A percentile compares a stretch with the other conserved stretches of the same genome.
Conservation (phyloP, 2,797 vertebrate species). For the Galagoides demidoff region DNA sequence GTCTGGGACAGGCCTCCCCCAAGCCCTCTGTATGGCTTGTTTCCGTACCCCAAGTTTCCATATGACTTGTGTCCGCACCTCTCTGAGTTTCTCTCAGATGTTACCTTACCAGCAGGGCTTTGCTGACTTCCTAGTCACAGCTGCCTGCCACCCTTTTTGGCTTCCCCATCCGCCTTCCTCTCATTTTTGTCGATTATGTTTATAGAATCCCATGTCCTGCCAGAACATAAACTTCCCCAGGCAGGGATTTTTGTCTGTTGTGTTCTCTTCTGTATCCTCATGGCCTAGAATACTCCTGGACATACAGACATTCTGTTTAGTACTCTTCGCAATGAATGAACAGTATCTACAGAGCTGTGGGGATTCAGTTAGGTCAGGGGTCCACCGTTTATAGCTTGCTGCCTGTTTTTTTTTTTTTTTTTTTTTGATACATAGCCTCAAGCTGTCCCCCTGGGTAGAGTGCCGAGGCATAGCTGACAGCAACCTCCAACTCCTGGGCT, state of each 20-base stretch:
- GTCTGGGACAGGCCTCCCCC: background rate
- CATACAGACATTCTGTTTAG: background rate
- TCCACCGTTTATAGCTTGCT: background rate
- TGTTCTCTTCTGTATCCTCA: background rate
- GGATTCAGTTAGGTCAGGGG: background rate
- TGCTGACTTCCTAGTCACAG: background rate
- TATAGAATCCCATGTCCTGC: background rate
- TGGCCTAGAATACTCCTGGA: background rate
- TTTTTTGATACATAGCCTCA: too few relatives aligned
- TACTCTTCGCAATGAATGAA: constrained; percentile 10
- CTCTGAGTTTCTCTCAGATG: background rate
- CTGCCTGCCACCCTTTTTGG: background rate
- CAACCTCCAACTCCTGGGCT: too few relatives aligned
- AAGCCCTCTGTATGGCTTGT: background rate
- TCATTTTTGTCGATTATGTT: background rate
- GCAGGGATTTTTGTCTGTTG: constrained; percentile 16
- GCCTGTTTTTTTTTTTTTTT: background rate
- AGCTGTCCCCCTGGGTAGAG: too few relatives aligned
- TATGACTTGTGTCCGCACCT: background rate
- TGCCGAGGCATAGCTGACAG: too few relatives aligned
- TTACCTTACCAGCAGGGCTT: background rate
- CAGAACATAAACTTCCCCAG: background rate
- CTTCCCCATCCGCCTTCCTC: background rate
- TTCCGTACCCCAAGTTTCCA: background rate
- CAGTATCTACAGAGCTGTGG: background rate